These are phyloP conservation scores for Halichoeres trimaculatus DNA, from an alignment of 2,113 vertebrate genomes.

Conservation along the genomic window DNA sequence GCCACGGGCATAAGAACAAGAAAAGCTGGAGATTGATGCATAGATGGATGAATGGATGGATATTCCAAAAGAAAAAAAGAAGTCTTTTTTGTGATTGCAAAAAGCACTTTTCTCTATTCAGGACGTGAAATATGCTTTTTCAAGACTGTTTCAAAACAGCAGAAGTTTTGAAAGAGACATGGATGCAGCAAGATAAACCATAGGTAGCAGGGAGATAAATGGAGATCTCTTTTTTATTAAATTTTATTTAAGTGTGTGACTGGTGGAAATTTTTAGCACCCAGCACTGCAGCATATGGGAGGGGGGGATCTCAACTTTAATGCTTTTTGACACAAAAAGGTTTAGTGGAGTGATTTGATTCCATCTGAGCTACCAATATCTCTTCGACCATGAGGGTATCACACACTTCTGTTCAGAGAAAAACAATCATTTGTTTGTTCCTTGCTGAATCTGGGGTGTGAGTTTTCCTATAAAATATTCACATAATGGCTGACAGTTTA, in stretches of 20 bases:
- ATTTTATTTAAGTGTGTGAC: constrained; percentile 6
- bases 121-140: no score
- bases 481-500: not conserved
- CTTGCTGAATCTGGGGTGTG: not conserved
- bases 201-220: constrained; percentile 14
- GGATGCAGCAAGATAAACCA: not conserved
- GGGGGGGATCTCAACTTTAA: constrained; percentile 4
- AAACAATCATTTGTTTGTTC: not conserved
- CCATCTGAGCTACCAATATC: not conserved
- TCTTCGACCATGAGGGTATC: not conserved
- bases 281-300: not conserved
- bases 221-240: constrained; percentile 9
- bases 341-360: constrained; percentile 29
- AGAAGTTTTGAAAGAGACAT: constrained; percentile 17
- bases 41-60: no score
- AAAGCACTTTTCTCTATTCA: no score
- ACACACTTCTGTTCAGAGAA: not conserved
- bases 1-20: no score
- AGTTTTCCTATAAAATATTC: constrained; percentile 4
- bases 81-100: no score
- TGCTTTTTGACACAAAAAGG: constrained; percentile 7
- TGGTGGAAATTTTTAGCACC: not conserved
- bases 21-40: no score
- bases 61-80: no score
- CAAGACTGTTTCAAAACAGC: not conserved